A percentile compares a stretch with the other conserved stretches of the same genome.
phyloP scores from a whole-genome alignment of 2,888 invertebrate species.

The Amorpha juglandis region DNA sequence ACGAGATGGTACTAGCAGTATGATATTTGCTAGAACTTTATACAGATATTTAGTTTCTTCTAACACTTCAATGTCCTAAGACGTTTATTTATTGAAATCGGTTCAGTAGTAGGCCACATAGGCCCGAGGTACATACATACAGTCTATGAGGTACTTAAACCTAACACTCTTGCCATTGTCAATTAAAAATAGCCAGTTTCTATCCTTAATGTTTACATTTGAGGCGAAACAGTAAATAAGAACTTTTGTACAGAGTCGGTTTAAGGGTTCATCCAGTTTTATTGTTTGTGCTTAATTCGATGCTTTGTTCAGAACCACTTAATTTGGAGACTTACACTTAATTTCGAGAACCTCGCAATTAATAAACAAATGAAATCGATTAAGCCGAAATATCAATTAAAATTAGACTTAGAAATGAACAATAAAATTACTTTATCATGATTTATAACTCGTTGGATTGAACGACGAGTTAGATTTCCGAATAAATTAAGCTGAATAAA shows the following conservation, averaged over 20 bases:
- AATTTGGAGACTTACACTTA: too few relatives aligned
- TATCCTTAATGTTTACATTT: too few relatives aligned
- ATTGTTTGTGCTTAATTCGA: constrained; percentile 59
- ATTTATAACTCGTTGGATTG: neutral
- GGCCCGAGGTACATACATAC: too few relatives aligned
- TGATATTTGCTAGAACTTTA: too few relatives aligned
- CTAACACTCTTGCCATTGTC: too few relatives aligned
- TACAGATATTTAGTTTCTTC: too few relatives aligned
- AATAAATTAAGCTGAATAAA: neutral
- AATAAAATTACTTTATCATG: neutral
- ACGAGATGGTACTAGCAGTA: too few relatives aligned
- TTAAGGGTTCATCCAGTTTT: constrained; percentile 49
- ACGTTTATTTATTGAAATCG: too few relatives aligned
- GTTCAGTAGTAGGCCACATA: too few relatives aligned
- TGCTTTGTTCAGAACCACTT: constrained; percentile 45
- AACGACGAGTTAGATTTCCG: neutral
- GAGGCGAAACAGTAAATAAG: neutral
- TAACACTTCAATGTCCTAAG: too few relatives aligned
- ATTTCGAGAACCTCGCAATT: constrained; percentile 49
- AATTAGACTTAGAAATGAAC: constrained; percentile 16
- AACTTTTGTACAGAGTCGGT: neutral
- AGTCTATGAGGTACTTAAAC: too few relatives aligned
- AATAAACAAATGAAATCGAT: constrained; percentile 47
- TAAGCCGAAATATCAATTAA: constrained; percentile 39
- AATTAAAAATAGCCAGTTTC: too few relatives aligned